These are phyloP conservation scores for Thalassoma bifasciatum DNA, from an alignment of 2,113 vertebrate species.

Conservation along the genomic window DNA sequence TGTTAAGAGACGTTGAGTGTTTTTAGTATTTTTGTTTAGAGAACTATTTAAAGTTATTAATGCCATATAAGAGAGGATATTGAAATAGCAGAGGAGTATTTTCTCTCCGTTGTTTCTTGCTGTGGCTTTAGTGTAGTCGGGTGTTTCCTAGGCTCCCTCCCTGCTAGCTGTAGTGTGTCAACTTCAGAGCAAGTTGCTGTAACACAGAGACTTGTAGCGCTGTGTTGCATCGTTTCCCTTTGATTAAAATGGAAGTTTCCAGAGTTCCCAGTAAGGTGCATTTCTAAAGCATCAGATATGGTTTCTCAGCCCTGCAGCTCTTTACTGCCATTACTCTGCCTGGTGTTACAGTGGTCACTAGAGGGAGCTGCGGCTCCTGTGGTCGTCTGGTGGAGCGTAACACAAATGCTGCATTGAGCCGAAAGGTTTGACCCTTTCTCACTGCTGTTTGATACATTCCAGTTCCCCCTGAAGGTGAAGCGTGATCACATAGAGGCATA, in stretches of 20 bases:
- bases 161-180: conserved; percentile 38
- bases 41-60: conserved; percentile 42
- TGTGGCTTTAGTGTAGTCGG: conserved; percentile 53
- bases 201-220: background rate
- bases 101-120: conserved; percentile 30
- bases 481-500: background rate
- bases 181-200: conserved; percentile 15
- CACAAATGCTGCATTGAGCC: conserved; percentile 28
- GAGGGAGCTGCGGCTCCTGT: conserved; percentile 65
- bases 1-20: conserved; percentile 55
- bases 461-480: background rate
- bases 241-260: conserved; percentile 23
- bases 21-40: conserved; percentile 51
- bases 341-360: conserved; percentile 57
- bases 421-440: conserved; percentile 15
- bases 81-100: conserved; percentile 39
- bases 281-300: background rate
- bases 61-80: conserved; percentile 40
- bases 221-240: conserved; percentile 3
- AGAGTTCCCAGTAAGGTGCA: background rate
- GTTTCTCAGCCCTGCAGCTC: conserved; percentile 28
- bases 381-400: background rate
- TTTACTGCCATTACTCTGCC: conserved; percentile 57
- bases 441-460: conserved; percentile 63
- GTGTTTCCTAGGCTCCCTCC: conserved; percentile 39